Conservation (phyloP, 2,113 vertebrate genomes). For the Callospermophilus lateralis region DNA sequence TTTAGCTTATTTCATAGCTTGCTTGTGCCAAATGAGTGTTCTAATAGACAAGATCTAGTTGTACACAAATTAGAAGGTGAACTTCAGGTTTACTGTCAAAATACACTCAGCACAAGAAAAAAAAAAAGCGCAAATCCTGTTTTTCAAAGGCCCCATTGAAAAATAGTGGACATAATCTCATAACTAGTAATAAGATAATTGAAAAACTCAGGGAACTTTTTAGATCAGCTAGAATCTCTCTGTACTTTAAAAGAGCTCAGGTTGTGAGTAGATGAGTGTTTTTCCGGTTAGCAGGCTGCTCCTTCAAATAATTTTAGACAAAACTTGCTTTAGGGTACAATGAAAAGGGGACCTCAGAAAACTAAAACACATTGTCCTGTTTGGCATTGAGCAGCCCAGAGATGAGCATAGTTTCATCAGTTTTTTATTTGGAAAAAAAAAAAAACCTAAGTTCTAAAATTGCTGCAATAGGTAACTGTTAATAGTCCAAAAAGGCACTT, state of each 20-base stretch:
- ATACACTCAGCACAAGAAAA: background rate
- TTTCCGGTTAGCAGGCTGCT: background rate
- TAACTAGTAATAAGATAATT: background rate
- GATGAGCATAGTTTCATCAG: background rate
- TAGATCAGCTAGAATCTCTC: background rate
- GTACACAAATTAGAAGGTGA: constrained; percentile 11
- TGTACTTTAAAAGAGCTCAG: background rate
- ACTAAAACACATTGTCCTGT: background rate
- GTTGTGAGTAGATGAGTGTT: background rate
- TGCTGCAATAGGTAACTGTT: background rate
- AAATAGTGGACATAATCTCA: background rate
- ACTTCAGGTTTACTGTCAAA: constrained; percentile 10
- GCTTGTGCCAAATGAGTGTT: background rate
- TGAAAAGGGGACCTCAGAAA: constrained; percentile 29
- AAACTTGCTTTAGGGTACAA: background rate
- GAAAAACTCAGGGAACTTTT: background rate
- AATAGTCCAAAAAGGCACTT: background rate
- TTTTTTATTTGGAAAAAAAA: background rate
- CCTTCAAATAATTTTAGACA: background rate
- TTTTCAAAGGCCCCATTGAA: background rate
- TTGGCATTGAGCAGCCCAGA: background rate
- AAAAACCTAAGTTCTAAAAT: background rate
- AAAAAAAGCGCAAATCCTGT: background rate
- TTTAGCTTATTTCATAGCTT: constrained; percentile 31
- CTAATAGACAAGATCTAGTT: background rate